Evolutionary conservation across 2,888 invertebrate species (phyloP).

Genomic region (Caenorhabditis sp.): DNA sequence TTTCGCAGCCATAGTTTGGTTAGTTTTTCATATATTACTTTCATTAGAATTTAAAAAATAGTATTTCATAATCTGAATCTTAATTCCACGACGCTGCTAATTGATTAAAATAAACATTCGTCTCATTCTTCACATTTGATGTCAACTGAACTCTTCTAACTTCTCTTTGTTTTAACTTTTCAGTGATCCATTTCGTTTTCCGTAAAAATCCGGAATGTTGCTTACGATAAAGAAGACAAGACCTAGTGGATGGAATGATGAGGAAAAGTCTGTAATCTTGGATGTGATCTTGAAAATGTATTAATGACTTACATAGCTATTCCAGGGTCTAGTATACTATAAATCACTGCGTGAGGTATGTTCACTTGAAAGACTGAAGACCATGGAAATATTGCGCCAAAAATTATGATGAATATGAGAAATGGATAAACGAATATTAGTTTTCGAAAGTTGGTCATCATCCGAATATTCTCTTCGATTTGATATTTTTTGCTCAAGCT

Average conservation of each 20-base stretch:
- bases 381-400: background rate
- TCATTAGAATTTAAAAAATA: no score
- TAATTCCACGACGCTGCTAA: no score
- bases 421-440: background rate
- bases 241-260: background rate
- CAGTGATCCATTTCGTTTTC: no score
- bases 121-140: no score
- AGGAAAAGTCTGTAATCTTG: background rate
- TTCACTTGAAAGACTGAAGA: background rate
- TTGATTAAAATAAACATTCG: no score
- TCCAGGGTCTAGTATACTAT: background rate
- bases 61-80: no score
- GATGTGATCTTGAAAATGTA: background rate
- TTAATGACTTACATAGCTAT: background rate
- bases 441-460: background rate
- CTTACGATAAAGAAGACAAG: background rate
- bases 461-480: conserved; percentile 15
- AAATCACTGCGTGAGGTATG: background rate
- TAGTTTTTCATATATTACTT: no score
- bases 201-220: background rate
- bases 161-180: no score
- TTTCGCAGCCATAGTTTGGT: no score
- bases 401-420: background rate
- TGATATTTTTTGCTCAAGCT: conserved; percentile 18
- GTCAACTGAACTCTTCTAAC: no score